phyloP scores from a whole-genome alignment of 2,888 invertebrate genomes.

The Nemotelus nigrinus region DNA sequence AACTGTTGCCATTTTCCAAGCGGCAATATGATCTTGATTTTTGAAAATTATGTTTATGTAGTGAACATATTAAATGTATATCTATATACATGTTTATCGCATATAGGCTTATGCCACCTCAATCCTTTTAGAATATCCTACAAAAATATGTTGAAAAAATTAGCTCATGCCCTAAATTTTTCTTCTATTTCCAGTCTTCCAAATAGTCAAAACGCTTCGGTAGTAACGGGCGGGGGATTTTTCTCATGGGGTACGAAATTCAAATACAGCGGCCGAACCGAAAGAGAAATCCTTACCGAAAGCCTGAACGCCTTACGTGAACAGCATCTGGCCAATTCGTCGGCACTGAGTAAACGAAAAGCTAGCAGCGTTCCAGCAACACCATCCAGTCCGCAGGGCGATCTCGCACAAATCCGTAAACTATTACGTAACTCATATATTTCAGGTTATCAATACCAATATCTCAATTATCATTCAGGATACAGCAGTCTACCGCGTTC shows the following conservation, averaged over 20 bases:
- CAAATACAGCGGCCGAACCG: slow-evolving; percentile 91
- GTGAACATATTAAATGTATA: no score
- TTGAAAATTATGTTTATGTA: no score
- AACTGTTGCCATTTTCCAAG: no score
- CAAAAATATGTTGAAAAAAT: no score
- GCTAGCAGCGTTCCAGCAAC: slow-evolving; percentile 89
- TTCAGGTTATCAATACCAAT: slow-evolving; percentile 55
- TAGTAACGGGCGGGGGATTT: slow-evolving; percentile 88
- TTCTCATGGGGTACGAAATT: slow-evolving; percentile 96
- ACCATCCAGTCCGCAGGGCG: slow-evolving; percentile 78
- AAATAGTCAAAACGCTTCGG: slow-evolving; percentile 87
- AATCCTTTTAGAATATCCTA: no score
- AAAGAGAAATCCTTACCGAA: slow-evolving; percentile 89
- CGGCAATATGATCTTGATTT: no score
- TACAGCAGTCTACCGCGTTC: slow-evolving; percentile 88
- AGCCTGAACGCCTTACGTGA: slow-evolving; percentile 74
- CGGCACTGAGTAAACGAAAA: slow-evolving; percentile 72
- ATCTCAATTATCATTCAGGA: slow-evolving; percentile 66
- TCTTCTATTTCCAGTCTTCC: slow-evolving; percentile 71
- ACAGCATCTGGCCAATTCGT: slow-evolving; percentile 71
- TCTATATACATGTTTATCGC: no score
- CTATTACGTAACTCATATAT: slow-evolving; percentile 56
- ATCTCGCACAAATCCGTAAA: slow-evolving; percentile 69
- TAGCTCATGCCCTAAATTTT: no score
- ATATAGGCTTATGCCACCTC: no score